Evolutionary conservation across 2,113 vertebrate species (phyloP), one percentile per base, ranked within the genome.

Genomic region (Neotragus moschatus): DNA sequence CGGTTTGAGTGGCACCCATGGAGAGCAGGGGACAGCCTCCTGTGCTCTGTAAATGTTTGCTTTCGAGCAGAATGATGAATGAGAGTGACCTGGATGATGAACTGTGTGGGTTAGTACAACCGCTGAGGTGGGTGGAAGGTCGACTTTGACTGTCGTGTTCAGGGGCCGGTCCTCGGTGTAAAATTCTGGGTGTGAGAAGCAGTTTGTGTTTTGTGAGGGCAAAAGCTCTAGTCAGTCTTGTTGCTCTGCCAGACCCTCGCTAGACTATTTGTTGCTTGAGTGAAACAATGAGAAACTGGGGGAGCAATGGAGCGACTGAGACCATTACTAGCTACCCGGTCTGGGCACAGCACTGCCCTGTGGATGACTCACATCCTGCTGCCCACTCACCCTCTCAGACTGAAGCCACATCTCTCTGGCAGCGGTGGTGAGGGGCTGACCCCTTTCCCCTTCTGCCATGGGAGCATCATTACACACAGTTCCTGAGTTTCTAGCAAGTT

Each of bases 351-450:
- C 91, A 55, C 13, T 84, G 90, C 93, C 58, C 19, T 61, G 66
- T 25, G 66, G 21, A 86, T 98, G 97, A 98, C n/a, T 97, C 98
- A 98, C 0, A 10, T 96, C 90, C 93, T 70, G 88, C 45, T 84
- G 61, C 92, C 87, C 87, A 87, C 96, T 92, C 58, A 56, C 77
- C 96, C 73, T 96, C 87, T 88, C 17, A 75, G 91, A 49, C 63
- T 53, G 51, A 88, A 97, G 63, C 47, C 91, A 90, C 92, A 94
- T 49, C 63, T 95, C 90, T 90, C 55, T 23, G 75, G 73, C 80
- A 19, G 17, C 84, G 58, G 77, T 30, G 89, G 66, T n/a, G 51
- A 49, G 2, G 12, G 85, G 49, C 60, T 77, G 96, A 84, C 84
- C 86, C 45, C 10, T 55, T 51, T 66, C 30, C 56, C 9, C 39